These are phyloP conservation scores for Regulus satrapa DNA, from an alignment of 2,113 vertebrate genomes.

Conservation along the genomic window DNA sequence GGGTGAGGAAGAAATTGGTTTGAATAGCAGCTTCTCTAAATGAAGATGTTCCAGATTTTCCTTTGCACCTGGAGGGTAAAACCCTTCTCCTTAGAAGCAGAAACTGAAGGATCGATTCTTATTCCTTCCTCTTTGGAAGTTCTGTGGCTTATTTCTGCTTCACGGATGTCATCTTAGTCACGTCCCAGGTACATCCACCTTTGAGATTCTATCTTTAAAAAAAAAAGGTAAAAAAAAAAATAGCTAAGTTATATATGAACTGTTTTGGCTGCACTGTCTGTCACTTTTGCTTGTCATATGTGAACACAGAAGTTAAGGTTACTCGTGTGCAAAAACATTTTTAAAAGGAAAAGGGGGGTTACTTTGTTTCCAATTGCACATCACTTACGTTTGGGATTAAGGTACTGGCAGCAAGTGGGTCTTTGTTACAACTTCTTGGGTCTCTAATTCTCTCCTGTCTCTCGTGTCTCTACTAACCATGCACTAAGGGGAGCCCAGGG, in stretches of 20 bases:
- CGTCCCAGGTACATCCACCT: conserved; percentile 73
- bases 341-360: conserved; percentile 55
- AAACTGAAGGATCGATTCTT: conserved; percentile 66
- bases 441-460: conserved; percentile 32
- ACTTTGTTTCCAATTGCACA: conserved; percentile 72
- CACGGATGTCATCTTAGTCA: conserved; percentile 72
- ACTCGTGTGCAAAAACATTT: conserved; percentile 73
- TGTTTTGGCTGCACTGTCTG: conserved; percentile 81
- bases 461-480: conserved; percentile 24
- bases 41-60: conserved; percentile 62
- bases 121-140: conserved; percentile 60
- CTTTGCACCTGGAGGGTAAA: conserved; percentile 55
- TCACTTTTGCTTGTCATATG: conserved; percentile 80
- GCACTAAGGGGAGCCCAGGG: conserved; percentile 35
- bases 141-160: conserved; percentile 67
- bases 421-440: conserved; percentile 45
- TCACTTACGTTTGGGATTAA: conserved; percentile 43
- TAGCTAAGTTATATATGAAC: conserved; percentile 76
- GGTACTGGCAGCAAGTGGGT: conserved; percentile 58
- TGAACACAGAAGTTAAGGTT: conserved; percentile 76
- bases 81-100: conserved; percentile 56
- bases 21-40: conserved; percentile 74
- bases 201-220: conserved; percentile 68
- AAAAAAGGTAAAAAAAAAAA: conserved; percentile 21
- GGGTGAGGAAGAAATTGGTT: conserved; percentile 83